These are phyloP conservation scores for Amiota mariae DNA, from an alignment of 2,888 invertebrate species.

Conservation along the genomic window DNA sequence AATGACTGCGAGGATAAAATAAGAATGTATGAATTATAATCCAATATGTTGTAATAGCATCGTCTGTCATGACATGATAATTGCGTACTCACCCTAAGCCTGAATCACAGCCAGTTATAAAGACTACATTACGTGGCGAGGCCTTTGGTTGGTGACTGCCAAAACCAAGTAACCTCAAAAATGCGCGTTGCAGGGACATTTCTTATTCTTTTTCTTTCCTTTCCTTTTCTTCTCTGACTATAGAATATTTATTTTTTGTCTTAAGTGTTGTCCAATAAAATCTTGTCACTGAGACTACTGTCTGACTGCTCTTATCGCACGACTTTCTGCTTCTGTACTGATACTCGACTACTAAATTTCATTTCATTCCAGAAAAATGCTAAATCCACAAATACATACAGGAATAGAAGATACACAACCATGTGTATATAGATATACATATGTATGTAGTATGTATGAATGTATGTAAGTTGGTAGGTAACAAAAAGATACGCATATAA, in stretches of 20 bases:
- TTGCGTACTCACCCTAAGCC: slow-evolving; percentile 80
- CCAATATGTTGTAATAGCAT: neutral
- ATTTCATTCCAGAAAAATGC: neutral
- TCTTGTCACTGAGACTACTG: too few species aligned
- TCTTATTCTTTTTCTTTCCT: neutral
- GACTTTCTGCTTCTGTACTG: slow-evolving; percentile 9
- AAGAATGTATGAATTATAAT: neutral
- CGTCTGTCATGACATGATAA: neutral
- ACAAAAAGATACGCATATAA: too few species aligned
- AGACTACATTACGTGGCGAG: slow-evolving; percentile 74
- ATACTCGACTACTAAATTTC: neutral
- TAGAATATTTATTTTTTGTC: neutral
- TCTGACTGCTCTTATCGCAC: slow-evolving; percentile 1
- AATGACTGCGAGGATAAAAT: slow-evolving; percentile 56
- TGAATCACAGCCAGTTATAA: slow-evolving; percentile 90
- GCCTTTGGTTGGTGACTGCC: slow-evolving; percentile 50
- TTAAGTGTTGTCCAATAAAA: too few species aligned
- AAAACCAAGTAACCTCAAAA: slow-evolving; percentile 29
- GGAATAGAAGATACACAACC: neutral
- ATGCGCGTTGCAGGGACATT: slow-evolving; percentile 44
- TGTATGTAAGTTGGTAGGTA: too few species aligned
- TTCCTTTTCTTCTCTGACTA: neutral
- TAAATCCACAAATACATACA: neutral
- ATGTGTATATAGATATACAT: neutral
- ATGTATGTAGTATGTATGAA: too few species aligned